phyloP scores from a whole-genome alignment of 2,888 invertebrate species.

The Dermolepida albohirtum region DNA sequence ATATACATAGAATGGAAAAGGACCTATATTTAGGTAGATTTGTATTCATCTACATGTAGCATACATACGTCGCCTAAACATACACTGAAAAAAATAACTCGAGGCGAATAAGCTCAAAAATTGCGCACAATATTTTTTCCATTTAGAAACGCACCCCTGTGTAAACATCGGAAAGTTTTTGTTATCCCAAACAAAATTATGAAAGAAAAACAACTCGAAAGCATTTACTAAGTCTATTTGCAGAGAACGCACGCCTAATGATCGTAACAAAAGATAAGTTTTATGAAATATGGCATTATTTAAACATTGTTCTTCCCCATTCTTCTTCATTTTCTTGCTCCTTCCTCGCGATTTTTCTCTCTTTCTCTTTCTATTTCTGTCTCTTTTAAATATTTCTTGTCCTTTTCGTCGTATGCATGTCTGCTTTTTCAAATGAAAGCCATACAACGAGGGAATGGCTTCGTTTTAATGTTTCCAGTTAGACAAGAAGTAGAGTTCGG shows the following conservation, averaged over 20 bases:
- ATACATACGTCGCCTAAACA: constrained; percentile 22
- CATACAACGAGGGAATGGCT: constrained; percentile 56
- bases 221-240: constrained; percentile 59
- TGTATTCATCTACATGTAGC: constrained; percentile 2
- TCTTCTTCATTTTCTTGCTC: constrained; percentile 3
- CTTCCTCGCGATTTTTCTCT: constrained; percentile 19
- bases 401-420: too few species aligned
- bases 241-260: constrained; percentile 56
- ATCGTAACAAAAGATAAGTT: constrained; percentile 55
- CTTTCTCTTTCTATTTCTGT: too few species aligned
- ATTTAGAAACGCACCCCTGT: constrained; percentile 26
- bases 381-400: too few species aligned
- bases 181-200: constrained; percentile 56
- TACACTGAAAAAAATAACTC: constrained; percentile 11
- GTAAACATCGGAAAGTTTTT: constrained; percentile 45
- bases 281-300: constrained; percentile 57
- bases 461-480: constrained; percentile 1
- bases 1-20: too few species aligned
- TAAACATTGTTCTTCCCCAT: constrained; percentile 55
- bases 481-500: constrained; percentile 9
- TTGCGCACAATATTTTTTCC: constrained; percentile 22
- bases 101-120: constrained; percentile 4
- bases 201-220: constrained; percentile 59
- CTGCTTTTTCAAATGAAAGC: constrained; percentile 59
- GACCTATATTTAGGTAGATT: too few species aligned